Base-by-base conservation (phyloP, 2,888 invertebrate genomes). In the Drosophila basisetae region DNA sequence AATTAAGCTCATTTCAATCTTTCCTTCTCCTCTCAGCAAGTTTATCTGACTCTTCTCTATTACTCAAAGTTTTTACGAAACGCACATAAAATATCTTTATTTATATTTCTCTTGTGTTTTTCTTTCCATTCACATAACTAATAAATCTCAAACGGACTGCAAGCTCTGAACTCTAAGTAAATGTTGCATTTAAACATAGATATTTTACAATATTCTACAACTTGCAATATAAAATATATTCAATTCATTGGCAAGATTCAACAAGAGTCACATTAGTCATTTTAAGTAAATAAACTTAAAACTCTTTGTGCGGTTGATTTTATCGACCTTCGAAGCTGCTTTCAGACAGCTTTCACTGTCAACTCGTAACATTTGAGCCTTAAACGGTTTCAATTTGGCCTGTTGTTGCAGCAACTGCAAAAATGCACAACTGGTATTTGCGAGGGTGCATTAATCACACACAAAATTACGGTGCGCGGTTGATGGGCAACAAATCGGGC, bases 401-500 rank as follows among this genome's bases (percentile, higher is more conserved):
- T 86, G 77, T 83, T 83, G 89, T 84, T 76, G 22, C 49, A 5
- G n/a, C 25, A 53, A 35, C 11, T 37, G 65, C 28, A 28, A 30
- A 56, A 56, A 16, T 56, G 13, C 56, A 0, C 7, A 49, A 22
- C 16, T 64, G 53, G 11, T 63, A 78, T 78, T 73, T 73, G 62
- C 56, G 54, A 68, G 49, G 61, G 56, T 61, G 73, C 89, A 84
- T 84, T 88, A 84, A 84, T 84, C 90, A 88, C 66, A 68, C 68
- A 73, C 83, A 72, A 71, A 82, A 79, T 77, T 76, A 59, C 81
- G 84, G 66, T 43, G 58, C 71, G 73, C 82, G 82, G 71, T 83
- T 83, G 89, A 89, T 83, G 89, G 78, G 72, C 71, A 76, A 88
- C 90, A 90, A 84, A 84, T 84, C 83, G 80, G 83, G 83, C 72